These are phyloP conservation scores for Odontomyia ornata DNA, from an alignment of 2,888 invertebrate species.

Conservation along the genomic window DNA sequence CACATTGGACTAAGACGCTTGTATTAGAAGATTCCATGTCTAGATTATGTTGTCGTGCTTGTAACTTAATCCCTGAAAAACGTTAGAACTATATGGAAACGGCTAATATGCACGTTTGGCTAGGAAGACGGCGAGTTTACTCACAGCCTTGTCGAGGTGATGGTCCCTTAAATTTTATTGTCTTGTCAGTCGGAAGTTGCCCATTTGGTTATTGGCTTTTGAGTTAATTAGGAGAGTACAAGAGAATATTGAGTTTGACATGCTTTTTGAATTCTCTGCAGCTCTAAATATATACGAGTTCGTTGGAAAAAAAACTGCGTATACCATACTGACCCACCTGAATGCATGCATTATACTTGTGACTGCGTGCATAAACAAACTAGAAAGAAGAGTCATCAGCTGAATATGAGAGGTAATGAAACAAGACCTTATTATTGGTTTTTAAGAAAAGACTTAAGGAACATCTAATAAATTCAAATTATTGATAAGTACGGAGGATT, in stretches of 20 bases:
- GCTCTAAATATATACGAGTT: no score
- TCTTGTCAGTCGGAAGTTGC: slow-evolving; percentile 2
- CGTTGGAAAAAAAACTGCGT: no score
- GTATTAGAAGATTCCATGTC: slow-evolving; percentile 33
- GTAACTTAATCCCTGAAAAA: slow-evolving; percentile 34
- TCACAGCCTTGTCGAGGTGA: not conserved
- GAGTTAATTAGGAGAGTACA: not conserved
- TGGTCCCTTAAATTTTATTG: slow-evolving; percentile 24
- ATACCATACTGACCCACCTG: no score
- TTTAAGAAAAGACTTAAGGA: no score
- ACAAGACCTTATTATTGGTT: no score
- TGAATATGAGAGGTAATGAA: no score
- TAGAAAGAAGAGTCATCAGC: no score
- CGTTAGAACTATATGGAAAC: not conserved
- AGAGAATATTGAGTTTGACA: not conserved
- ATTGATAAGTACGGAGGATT: no score
- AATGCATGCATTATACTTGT: no score
- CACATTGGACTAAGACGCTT: slow-evolving; percentile 10
- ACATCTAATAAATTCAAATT: no score
- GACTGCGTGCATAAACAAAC: no score
- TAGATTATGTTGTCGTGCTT: slow-evolving; percentile 43
- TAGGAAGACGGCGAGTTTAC: not conserved
- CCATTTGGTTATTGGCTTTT: slow-evolving; percentile 9
- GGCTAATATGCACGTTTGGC: not conserved
- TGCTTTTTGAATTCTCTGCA: no score